Conservation (phyloP, 2,797 vertebrate species). For the Esox masquinongy region DNA sequence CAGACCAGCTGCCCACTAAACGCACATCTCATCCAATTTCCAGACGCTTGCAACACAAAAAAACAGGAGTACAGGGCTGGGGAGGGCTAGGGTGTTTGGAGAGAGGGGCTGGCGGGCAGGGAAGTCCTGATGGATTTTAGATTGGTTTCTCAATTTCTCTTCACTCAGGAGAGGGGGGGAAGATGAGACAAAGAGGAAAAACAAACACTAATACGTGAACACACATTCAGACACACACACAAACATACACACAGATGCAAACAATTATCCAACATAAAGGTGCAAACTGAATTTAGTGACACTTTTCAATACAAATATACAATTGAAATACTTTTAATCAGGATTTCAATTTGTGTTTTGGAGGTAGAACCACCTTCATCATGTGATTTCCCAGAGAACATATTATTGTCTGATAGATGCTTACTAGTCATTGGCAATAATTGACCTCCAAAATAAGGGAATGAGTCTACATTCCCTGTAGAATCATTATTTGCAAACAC, state of each 20-base stretch:
- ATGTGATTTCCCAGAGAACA: constrained; percentile 31
- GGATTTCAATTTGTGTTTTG: background rate
- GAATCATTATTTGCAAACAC: constrained; percentile 61
- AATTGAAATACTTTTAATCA: background rate
- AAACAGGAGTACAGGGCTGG: constrained; percentile 39
- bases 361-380: constrained; percentile 62
- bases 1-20: constrained; percentile 75
- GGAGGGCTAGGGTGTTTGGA: constrained; percentile 14
- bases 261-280: constrained; percentile 17
- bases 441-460: constrained; percentile 65
- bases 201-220: constrained; percentile 63
- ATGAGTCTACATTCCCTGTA: constrained; percentile 65
- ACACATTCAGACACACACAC: constrained; percentile 56
- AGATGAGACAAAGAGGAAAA: constrained; percentile 74
- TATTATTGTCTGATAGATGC: constrained; percentile 11
- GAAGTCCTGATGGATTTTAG: constrained; percentile 83
- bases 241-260: constrained; percentile 12
- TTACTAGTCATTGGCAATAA: constrained; percentile 9
- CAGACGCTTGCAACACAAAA: constrained; percentile 70
- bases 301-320: background rate
- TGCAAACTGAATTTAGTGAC: constrained; percentile 41
- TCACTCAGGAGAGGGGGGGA: constrained; percentile 62
- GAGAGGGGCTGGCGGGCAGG: constrained; percentile 66
- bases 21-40: constrained; percentile 79
- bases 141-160: constrained; percentile 84